These are phyloP conservation scores for Ginglymostoma cirratum DNA, from an alignment of 2,113 vertebrate species.

Conservation along the genomic window DNA sequence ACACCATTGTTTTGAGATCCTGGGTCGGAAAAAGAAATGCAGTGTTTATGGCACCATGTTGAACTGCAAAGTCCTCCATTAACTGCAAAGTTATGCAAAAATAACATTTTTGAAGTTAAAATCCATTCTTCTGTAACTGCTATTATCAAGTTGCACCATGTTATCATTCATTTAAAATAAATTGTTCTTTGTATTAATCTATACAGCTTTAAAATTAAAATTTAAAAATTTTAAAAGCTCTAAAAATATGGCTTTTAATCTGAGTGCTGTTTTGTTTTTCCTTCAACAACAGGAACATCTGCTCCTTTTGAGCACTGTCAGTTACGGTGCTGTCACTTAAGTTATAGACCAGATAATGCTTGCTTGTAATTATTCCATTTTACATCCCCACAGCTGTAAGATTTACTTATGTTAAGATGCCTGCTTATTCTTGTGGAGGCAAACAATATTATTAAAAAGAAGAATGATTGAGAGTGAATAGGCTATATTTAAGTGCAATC, in stretches of 20 bases:
- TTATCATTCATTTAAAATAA: background rate
- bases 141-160: background rate
- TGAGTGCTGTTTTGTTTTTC: background rate
- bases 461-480: background rate
- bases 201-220: background rate
- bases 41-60: too few relatives aligned
- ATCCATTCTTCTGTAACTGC: background rate
- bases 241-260: background rate
- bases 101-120: background rate
- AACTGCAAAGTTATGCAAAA: background rate
- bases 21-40: too few relatives aligned
- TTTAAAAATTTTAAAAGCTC: too few relatives aligned
- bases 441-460: background rate
- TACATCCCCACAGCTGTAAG: background rate
- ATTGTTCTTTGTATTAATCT: background rate
- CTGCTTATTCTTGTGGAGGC: background rate
- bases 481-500: background rate
- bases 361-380: background rate
- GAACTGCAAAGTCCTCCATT: too few relatives aligned
- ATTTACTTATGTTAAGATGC: background rate
- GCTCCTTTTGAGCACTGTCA: background rate
- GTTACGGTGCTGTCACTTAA: background rate
- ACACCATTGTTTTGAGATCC: too few relatives aligned
- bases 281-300: background rate
- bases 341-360: slow-evolving; percentile 1